Base-by-base conservation (phyloP, 2,797 vertebrate genomes). In the Lagorchestes hirsutus region DNA sequence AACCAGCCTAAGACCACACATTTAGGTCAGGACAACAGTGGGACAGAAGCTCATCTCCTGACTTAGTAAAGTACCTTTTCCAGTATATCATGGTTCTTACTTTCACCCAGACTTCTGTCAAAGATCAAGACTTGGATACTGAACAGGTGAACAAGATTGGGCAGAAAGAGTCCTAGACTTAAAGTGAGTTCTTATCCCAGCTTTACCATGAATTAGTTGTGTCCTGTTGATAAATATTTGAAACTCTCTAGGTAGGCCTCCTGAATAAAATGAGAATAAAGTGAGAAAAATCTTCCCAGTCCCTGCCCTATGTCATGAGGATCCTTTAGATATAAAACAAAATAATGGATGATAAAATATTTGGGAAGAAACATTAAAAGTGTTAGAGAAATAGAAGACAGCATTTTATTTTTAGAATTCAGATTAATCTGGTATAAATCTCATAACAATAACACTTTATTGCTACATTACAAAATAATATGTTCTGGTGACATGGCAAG, bases 401-500 rank as follows among this genome's bases (percentile, higher is more conserved):
- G 58, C 29, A 59, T 31, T 59, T 59, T 59, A 59, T 87, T 29
- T 6, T 55, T 92, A 57, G n/a, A 92, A 93, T 56, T 97, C 74
- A 95, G 31, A 67, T 55, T 24, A 91, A 87, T 92, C 94, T 97
- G 40, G 96, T 94, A 95, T 92, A 58, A 95, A 56, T 34, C 67
- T 29, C n/a, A 93, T 13, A 96, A 58, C 57, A 54, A 92, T 96
- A 96, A 56, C 50, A 58, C 46, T 96, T 95, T 92, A 28, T 94
- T 95, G 93, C 31, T 74, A 92, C 18, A 67, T 55, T 56, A 92
- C 52, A 96, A 95, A 97, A 94, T 59, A 58, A 58, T 28, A 90
- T 46, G 92, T 95, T 55, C 55, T 55, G 55, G 34, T 97, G 96
- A 97, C 94, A 12, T 94, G 97, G 97, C 94, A 97, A 97, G 92